A percentile compares a stretch with the other conserved stretches of the same genome.
These are phyloP conservation scores for Campoplex nolae DNA, from an alignment of 2,888 invertebrate genomes.

Conservation along the genomic window DNA sequence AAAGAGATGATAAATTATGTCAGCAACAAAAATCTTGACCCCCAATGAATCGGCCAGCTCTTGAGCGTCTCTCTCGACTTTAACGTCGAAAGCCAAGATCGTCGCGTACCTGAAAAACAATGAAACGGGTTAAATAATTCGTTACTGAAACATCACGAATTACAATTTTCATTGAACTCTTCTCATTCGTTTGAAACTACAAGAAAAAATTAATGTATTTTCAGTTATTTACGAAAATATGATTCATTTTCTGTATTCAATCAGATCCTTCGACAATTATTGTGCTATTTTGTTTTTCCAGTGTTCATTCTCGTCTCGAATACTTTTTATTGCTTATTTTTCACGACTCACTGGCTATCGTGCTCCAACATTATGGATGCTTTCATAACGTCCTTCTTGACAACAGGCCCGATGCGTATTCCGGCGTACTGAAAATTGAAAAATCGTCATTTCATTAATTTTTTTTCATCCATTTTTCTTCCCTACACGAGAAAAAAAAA, in stretches of 20 bases:
- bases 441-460: not conserved
- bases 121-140: conserved; percentile 2
- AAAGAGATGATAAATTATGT: conserved; percentile 99
- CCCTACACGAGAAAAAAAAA: not conserved
- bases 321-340: no score
- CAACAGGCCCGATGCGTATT: conserved; percentile 99
- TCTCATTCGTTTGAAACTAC: no score
- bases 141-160: no score
- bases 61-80: conserved; percentile 98
- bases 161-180: no score
- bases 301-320: not conserved
- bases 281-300: not conserved
- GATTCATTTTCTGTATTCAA: not conserved
- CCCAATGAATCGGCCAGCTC: conserved; percentile 97
- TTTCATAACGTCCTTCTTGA: conserved; percentile 99
- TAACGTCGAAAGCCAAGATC: conserved; percentile 99
- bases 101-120: conserved; percentile 92
- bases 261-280: not conserved
- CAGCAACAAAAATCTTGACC: conserved; percentile 98
- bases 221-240: no score
- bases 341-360: conserved; percentile 92
- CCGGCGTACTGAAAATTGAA: conserved; percentile 93
- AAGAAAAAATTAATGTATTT: no score
- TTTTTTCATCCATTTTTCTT: not conserved
- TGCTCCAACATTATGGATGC: conserved; percentile 99